Evolutionary conservation across 2,113 vertebrate genomes (phyloP).

Genomic region (Ctenodactylus gundi): DNA sequence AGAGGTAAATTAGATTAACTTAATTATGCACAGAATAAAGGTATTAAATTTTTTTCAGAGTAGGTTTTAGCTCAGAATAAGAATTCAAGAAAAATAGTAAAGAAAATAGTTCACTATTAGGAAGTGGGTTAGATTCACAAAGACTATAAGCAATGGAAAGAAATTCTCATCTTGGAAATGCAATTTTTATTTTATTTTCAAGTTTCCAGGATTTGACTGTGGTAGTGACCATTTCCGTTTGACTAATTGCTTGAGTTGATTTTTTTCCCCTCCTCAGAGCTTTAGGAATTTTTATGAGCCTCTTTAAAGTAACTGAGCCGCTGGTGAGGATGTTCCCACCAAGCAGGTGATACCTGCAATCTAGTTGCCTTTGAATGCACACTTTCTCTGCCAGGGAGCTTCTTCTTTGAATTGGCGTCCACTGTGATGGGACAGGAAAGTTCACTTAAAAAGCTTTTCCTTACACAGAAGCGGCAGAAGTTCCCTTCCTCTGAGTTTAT

Average conservation of each 20-base stretch:
- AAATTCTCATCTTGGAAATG: constrained; percentile 37
- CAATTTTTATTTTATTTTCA: constrained; percentile 23
- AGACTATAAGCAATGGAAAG: neutral
- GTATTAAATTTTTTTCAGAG: constrained; percentile 18
- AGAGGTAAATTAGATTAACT: constrained; percentile 15
- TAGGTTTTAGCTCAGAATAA: neutral
- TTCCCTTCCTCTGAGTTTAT: neutral
- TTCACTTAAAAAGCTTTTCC: neutral
- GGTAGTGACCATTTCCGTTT: constrained; percentile 47
- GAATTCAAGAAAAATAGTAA: neutral
- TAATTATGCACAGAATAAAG: neutral
- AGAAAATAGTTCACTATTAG: constrained; percentile 30
- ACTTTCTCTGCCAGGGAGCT: constrained; percentile 22
- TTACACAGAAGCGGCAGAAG: neutral
- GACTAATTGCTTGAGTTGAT: constrained; percentile 36
- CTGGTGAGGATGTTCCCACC: constrained; percentile 10
- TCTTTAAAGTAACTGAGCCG: constrained; percentile 71
- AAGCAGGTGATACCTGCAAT: constrained; percentile 54
- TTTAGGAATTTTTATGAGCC: constrained; percentile 70
- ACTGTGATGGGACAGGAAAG: neutral
- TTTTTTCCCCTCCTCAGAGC: neutral
- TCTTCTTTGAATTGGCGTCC: constrained; percentile 22
- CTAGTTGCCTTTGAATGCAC: constrained; percentile 41
- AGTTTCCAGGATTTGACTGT: constrained; percentile 13
- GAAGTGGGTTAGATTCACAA: neutral